Conservation (phyloP, 2,797 vertebrate genomes). For the Anguilla obscura region DNA sequence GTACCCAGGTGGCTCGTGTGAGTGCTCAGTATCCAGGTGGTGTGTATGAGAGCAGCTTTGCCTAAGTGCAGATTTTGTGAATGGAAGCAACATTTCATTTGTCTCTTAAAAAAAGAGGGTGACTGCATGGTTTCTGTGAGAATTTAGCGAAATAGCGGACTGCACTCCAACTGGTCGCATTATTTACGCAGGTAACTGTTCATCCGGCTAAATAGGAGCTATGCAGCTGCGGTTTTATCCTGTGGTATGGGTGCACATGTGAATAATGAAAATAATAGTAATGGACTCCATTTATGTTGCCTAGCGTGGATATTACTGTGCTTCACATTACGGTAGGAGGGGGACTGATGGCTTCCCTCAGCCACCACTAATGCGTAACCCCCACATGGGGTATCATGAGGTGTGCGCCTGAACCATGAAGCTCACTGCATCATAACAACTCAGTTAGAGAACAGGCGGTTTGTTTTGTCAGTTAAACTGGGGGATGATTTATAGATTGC, state of each 20-base stretch:
- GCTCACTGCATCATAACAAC: background rate
- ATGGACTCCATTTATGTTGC: background rate
- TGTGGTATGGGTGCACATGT: background rate
- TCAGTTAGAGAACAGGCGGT: background rate
- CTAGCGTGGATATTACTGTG: background rate
- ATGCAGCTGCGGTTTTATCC: background rate
- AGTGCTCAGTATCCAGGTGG: background rate
- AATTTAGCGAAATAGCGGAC: background rate
- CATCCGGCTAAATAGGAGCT: background rate
- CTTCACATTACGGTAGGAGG: background rate
- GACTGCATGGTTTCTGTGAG: background rate
- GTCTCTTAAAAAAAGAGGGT: background rate
- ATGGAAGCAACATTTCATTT: background rate
- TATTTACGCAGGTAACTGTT: background rate
- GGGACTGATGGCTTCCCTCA: background rate
- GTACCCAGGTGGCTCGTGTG: background rate
- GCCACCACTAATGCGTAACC: background rate
- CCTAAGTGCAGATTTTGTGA: constrained; percentile 10
- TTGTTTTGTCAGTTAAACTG: background rate
- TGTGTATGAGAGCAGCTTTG: background rate
- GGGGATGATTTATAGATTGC: background rate
- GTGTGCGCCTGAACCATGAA: background rate
- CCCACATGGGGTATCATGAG: background rate
- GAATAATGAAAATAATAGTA: background rate
- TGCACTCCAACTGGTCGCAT: background rate